Evolutionary conservation across 37 sponge, comb jelly and placozoan genomes (phyloP), one percentile per base, ranked within the genome.

Genomic region (Ianthella basta): DNA sequence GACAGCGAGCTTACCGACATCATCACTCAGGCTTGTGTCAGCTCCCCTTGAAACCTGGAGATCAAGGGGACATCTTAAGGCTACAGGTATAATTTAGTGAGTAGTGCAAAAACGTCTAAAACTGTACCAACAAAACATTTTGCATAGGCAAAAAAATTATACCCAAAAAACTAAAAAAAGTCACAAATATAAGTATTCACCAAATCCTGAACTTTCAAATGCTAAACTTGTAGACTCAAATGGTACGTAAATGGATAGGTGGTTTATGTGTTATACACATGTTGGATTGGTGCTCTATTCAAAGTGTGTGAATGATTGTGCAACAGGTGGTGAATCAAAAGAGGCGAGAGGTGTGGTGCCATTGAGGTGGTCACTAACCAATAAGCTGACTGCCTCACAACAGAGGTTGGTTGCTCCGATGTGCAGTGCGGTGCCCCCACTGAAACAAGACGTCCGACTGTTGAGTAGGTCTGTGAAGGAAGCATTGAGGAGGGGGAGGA

Each of bases 361-460:
- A 44, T 8, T 4, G 12, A 2, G 4, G 37, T 4, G 6, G 2
- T 14, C 53, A 84, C 91, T 83, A 30, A 95, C 90, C 37, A 93
- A 88, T 3, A 78, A 66, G 57, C 80, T 84, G 19, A 81, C 84
- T 36, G 92, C 82, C 29, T 83, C 56, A 33, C 83, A 54, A 12
- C 86, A 88, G 70, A 91, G 77, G 37, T 89, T 91, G 67, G 79
- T 79, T 57, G 92, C 97, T 50, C 94, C 97, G 80, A 96, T 91
- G 80, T 96, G 97, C 3, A 96, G 86, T 6, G 93, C 74, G 29
- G 68, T 96, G 12, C 97, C 94, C 13, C 82, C 83, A 60, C 87
- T 80, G 55, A 91, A 91, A 32, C 86, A 85, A 29, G 81, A 84
- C 79, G 92, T 91, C 30, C 75, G 75, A 13, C 88, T 80, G 56